Evolutionary conservation across 2,113 vertebrate species (phyloP), one percentile per base, ranked within the genome.

Genomic region (Anser brachyrhynchus): DNA sequence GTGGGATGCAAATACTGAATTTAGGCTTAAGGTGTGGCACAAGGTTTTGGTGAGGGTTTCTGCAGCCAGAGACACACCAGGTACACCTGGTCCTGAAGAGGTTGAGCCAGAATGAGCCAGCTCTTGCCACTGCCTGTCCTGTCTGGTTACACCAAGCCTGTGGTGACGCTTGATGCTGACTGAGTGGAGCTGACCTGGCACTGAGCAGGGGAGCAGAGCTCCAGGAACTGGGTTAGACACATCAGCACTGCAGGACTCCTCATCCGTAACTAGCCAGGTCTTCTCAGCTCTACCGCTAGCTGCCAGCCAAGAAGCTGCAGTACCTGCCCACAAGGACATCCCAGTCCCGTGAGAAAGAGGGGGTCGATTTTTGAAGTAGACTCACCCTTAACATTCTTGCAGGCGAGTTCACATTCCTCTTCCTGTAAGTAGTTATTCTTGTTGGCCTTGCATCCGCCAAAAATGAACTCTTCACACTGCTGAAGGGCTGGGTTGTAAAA

Each of bases 391-490:
- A 98, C 97, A 61, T 97, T 93, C 39, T 58, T 95, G 96, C 99
- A 99, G 75, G 99, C 98, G 0, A 98, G 98, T 28, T 64, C 28
- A 82, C 99, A 99, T 90, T 99, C 99, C 4, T 98, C 95, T 69
- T 97, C 35, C 17, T 96, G 17, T 72, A 99, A 90, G 73, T 99
- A 99, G 97, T 99, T 99, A 95, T 99, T 99, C 89, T 98, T 98
- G 95, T 99, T 99, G 75, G 98, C 94, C 71, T 95, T 98, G 97
- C 99, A 99, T 84, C 99, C 99, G 1, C 99, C 99, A 57, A 98
- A 99, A 5, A 10, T 84, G 79, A 99, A 99, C 46, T 92, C 9
- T 93, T 99, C 98, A 70, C 99, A 99, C 58, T 98, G 92, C 93
- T 98, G 96, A 1, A 98, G 97, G 13, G 67, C 97, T 0, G 98